Evolutionary conservation across 2,888 invertebrate species (phyloP).

Genomic region (Leucophenga maculata): DNA sequence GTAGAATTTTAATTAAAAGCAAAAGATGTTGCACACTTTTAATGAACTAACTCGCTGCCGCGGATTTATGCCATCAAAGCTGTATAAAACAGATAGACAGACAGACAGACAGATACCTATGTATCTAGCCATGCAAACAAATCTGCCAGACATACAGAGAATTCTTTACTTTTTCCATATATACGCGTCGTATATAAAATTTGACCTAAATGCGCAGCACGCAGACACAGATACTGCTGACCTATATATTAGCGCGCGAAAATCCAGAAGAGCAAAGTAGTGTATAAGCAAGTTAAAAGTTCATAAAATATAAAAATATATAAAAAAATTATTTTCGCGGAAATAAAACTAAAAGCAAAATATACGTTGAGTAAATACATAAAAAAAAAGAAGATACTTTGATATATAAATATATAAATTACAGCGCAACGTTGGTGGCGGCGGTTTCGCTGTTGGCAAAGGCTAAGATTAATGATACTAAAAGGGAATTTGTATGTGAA

Average conservation of each 20-base stretch:
- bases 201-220: slow-evolving; percentile 53
- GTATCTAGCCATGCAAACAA: too few relatives aligned
- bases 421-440: not conserved
- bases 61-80: too few relatives aligned
- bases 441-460: not conserved
- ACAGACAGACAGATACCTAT: too few relatives aligned
- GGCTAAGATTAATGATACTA: too few relatives aligned
- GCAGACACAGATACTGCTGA: slow-evolving; percentile 49
- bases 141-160: too few relatives aligned
- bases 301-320: slow-evolving; percentile 12
- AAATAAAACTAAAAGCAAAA: not conserved
- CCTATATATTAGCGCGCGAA: slow-evolving; percentile 46
- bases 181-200: slow-evolving; percentile 35
- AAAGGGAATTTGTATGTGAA: too few relatives aligned
- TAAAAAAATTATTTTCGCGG: not conserved
- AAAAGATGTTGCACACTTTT: not conserved
- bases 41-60: too few relatives aligned
- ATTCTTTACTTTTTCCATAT: too few relatives aligned
- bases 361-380: too few relatives aligned
- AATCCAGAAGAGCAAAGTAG: not conserved
- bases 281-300: not conserved
- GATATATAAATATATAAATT: not conserved
- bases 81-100: too few relatives aligned
- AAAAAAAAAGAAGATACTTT: too few relatives aligned
- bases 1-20: slow-evolving; percentile 17